Evolutionary conservation across 1,140 invertebrate species (phyloP).

Genomic region (Rhynchophorus ferrugineus): DNA sequence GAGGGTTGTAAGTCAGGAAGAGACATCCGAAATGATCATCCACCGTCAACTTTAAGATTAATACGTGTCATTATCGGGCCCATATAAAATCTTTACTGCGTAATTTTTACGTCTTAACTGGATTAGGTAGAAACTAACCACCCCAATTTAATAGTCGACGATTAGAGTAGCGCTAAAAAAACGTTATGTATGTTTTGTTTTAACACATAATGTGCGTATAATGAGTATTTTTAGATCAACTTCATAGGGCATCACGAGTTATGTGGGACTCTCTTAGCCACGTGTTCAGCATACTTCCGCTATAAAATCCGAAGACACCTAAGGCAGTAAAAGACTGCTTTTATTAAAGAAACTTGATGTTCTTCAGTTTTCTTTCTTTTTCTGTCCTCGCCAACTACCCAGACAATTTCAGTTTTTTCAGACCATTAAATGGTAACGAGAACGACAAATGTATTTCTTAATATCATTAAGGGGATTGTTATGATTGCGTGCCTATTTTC

Average conservation of each 20-base stretch:
- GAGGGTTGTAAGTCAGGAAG: neutral
- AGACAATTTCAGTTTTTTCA: too few species aligned
- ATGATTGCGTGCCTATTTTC: too few species aligned
- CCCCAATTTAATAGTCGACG: constrained; percentile 7
- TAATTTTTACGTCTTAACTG: constrained; percentile 6
- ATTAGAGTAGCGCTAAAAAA: constrained; percentile 12
- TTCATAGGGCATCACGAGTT: constrained; percentile 8
- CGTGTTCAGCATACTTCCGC: constrained; percentile 1
- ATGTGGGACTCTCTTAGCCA: constrained; percentile 10
- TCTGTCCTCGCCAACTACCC: too few species aligned
- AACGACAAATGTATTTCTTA: too few species aligned
- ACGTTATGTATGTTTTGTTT: constrained; percentile 19
- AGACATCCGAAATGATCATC: neutral
- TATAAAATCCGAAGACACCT: neutral
- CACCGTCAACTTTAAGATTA: constrained; percentile 8
- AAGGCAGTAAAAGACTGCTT: constrained; percentile 1
- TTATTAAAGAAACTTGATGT: constrained; percentile 1
- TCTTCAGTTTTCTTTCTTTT: neutral
- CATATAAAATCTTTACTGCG: constrained; percentile 8
- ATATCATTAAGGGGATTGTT: too few species aligned
- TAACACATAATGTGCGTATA: constrained; percentile 14
- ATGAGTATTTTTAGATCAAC: constrained; percentile 18
- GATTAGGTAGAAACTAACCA: constrained; percentile 8
- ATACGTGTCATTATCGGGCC: constrained; percentile 2
- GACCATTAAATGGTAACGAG: too few species aligned